These are phyloP conservation scores for Ophion ventricosus DNA, from an alignment of 2,888 invertebrate species.

Conservation along the genomic window DNA sequence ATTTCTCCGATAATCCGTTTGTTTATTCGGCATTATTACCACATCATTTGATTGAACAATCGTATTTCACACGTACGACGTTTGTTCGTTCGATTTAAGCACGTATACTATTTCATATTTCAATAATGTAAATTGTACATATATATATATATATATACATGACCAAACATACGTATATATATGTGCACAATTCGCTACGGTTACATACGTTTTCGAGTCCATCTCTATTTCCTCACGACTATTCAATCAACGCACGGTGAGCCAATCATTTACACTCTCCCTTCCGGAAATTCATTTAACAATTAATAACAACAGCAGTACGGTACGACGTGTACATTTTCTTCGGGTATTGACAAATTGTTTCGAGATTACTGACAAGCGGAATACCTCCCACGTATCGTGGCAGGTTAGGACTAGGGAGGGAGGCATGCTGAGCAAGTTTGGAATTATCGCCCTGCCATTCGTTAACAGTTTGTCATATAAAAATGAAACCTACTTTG, in stretches of 20 bases:
- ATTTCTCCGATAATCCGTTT: conserved; percentile 38
- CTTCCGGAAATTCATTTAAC: not conserved
- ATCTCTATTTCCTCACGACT: conserved; percentile 26
- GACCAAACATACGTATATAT: not conserved
- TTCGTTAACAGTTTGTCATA: no score
- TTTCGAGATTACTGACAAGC: no score
- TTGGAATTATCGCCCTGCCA: no score
- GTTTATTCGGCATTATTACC: conserved; percentile 40
- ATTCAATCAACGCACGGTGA: conserved; percentile 11
- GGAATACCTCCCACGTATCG: no score
- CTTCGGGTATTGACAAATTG: not conserved
- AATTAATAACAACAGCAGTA: not conserved
- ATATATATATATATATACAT: not conserved
- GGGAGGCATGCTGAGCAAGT: no score
- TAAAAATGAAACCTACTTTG: no score
- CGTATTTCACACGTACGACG: conserved; percentile 29
- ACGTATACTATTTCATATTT: conserved; percentile 20
- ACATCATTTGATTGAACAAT: conserved; percentile 33
- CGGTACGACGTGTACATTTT: no score
- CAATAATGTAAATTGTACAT: conserved; percentile 40
- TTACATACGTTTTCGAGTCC: conserved; percentile 1
- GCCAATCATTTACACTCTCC: conserved; percentile 10
- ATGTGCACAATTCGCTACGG: not conserved
- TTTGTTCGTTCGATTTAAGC: conserved; percentile 47
- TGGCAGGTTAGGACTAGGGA: no score